phyloP scores from a whole-genome alignment of 2,888 invertebrate genomes.

The Cacoxenus indagator region DNA sequence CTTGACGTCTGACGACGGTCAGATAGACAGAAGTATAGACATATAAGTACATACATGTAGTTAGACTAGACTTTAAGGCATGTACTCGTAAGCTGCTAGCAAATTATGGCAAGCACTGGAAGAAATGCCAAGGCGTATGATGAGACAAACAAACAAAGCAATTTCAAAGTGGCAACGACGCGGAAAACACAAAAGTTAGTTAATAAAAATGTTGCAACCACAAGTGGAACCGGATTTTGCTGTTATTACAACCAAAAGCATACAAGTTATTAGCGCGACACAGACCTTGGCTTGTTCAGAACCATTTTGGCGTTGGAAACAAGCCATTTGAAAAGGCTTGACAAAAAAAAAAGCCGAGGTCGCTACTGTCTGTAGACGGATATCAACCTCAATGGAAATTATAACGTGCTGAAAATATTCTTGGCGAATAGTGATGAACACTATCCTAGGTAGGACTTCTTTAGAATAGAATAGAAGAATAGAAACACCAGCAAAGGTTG shows the following conservation, averaged over 20 bases:
- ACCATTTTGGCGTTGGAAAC: no score
- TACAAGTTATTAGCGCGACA: background rate
- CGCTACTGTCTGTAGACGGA: no score
- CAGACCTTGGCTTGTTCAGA: no score
- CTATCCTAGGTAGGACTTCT: no score
- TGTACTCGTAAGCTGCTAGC: background rate
- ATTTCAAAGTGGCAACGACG: background rate
- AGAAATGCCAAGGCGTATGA: background rate
- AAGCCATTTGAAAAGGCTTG: no score
- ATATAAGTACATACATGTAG: slow-evolving; percentile 9
- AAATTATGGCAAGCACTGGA: background rate
- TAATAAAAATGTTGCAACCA: background rate
- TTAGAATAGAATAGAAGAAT: no score
- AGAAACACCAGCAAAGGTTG: no score
- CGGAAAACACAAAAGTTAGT: background rate
- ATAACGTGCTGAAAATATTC: no score
- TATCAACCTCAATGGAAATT: no score
- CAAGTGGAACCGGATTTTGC: background rate
- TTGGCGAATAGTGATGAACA: no score
- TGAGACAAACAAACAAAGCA: background rate
- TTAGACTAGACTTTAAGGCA: background rate
- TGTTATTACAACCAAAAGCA: background rate
- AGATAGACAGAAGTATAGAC: slow-evolving; percentile 16
- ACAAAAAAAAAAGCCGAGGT: no score
- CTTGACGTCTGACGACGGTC: slow-evolving; percentile 7